Percentiles rank a stretch among this genome's conserved stretches.
These are phyloP conservation scores for Oncorhynchus clarkii DNA, from an alignment of 2,113 vertebrate genomes.

Conservation along the genomic window DNA sequence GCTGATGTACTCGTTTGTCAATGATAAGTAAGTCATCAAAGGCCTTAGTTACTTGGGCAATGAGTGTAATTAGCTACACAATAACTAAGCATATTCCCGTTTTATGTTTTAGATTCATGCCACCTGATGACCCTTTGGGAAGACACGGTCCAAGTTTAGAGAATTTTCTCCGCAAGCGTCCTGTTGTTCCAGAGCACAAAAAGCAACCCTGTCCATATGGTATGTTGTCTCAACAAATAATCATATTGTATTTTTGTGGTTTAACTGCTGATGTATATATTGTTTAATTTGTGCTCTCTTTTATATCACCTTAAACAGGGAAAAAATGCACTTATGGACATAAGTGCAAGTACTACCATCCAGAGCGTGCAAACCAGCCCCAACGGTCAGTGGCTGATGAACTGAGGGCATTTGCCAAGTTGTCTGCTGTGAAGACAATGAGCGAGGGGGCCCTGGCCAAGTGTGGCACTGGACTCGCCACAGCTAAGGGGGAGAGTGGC, in stretches of 20 bases:
- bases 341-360: slow-evolving; percentile 99
- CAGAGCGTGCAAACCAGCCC: slow-evolving; percentile 94
- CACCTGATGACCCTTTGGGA: slow-evolving; percentile 95
- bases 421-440: slow-evolving; percentile 97
- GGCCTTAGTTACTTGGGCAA: background rate
- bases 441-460: slow-evolving; percentile 92
- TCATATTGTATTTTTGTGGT: background rate
- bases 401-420: slow-evolving; percentile 95
- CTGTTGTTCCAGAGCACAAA: slow-evolving; percentile 95
- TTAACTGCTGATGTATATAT: background rate
- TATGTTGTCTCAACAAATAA: slow-evolving; percentile 67
- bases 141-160: slow-evolving; percentile 96
- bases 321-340: slow-evolving; percentile 99
- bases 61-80: background rate
- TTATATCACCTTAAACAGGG: slow-evolving; percentile 69
- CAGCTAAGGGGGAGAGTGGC: slow-evolving; percentile 80
- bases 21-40: slow-evolving; percentile 87
- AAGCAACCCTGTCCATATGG: slow-evolving; percentile 98
- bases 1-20: slow-evolving; percentile 99
- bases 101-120: slow-evolving; percentile 87
- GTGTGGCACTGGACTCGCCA: slow-evolving; percentile 77
- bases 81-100: background rate
- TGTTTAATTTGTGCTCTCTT: slow-evolving; percentile 4
- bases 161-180: slow-evolving; percentile 94
- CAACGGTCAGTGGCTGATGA: slow-evolving; percentile 95